These are phyloP conservation scores for Anthoptus insignis DNA, from an alignment of 2,888 invertebrate genomes.

Conservation along the genomic window DNA sequence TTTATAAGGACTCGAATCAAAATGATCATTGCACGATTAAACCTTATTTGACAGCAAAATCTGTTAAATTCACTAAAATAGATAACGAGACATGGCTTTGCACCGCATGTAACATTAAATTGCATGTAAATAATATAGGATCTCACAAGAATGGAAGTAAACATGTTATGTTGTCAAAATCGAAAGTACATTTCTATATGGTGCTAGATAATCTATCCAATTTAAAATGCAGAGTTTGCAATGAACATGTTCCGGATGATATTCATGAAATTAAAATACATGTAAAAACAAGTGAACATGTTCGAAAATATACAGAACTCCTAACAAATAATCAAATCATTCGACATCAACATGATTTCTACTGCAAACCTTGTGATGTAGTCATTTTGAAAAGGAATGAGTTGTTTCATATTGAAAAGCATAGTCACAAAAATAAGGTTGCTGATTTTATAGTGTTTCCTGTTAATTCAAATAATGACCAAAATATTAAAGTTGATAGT, in stretches of 20 bases:
- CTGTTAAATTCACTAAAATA: background rate
- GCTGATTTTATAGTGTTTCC: no score
- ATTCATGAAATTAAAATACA: slow-evolving; percentile 11
- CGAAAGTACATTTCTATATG: slow-evolving; percentile 29
- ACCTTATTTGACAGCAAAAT: background rate
- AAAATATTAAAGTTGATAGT: no score
- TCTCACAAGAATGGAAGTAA: slow-evolving; percentile 16
- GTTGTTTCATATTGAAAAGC: slow-evolving; percentile 37
- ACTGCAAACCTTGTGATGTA: slow-evolving; percentile 37
- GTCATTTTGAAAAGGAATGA: slow-evolving; percentile 31
- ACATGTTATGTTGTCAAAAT: slow-evolving; percentile 28
- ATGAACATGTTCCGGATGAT: slow-evolving; percentile 13
- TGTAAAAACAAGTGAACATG: slow-evolving; percentile 9
- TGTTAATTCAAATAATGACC: no score
- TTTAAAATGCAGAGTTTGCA: slow-evolving; percentile 38
- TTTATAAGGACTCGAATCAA: background rate
- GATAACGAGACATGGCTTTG: slow-evolving; percentile 6
- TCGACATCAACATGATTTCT: background rate
- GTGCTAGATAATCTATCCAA: background rate
- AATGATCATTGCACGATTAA: background rate
- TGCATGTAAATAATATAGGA: slow-evolving; percentile 6
- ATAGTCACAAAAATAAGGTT: no score
- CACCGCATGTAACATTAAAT: background rate
- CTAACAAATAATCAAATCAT: background rate
- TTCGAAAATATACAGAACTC: background rate